Percentiles rank a stretch among this genome's conserved stretches.
Conservation (phyloP, 2,888 invertebrate genomes). For the Leucania comma region DNA sequence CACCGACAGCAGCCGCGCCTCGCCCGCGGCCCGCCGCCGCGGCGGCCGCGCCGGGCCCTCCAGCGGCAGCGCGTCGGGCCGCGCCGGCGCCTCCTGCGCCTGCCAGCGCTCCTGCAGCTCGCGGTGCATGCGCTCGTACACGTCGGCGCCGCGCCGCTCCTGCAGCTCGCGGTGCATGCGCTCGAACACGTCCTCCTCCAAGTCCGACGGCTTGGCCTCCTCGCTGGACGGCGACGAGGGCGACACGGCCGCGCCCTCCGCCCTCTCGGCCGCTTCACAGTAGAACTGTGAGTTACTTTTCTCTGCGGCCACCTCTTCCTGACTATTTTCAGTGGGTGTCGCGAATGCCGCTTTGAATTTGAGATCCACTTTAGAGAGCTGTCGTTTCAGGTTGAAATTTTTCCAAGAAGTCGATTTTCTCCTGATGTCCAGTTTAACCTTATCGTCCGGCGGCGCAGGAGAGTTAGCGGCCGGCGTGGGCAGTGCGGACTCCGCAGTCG, state of each 20-base stretch:
- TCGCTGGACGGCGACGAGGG: slow-evolving; percentile 64
- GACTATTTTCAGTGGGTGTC: slow-evolving; percentile 83
- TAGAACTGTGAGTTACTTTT: slow-evolving; percentile 83
- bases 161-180: slow-evolving; percentile 84
- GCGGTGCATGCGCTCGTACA: slow-evolving; percentile 84
- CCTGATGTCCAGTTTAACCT: slow-evolving; percentile 85
- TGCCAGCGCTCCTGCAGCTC: slow-evolving; percentile 87
- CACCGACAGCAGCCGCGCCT: slow-evolving; percentile 94
- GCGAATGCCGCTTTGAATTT: slow-evolving; percentile 93
- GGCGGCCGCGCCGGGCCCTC: slow-evolving; percentile 79
- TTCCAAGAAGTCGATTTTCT: slow-evolving; percentile 94
- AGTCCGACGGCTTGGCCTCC: slow-evolving; percentile 64
- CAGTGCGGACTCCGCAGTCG: slow-evolving; percentile 59
- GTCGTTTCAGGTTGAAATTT: slow-evolving; percentile 95
- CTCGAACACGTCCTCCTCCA: slow-evolving; percentile 78
- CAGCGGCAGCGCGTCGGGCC: slow-evolving; percentile 89
- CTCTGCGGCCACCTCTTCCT: slow-evolving; percentile 75
- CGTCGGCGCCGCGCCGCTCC: slow-evolving; percentile 79
- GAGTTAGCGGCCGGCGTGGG: slow-evolving; percentile 59
- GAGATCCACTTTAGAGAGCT: slow-evolving; percentile 95
- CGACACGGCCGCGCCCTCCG: slow-evolving; percentile 47
- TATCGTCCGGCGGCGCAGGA: slow-evolving; percentile 67
- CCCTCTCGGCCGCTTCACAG: slow-evolving; percentile 70
- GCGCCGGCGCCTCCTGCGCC: slow-evolving; percentile 73
- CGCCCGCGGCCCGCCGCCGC: slow-evolving; percentile 80